phyloP scores from a whole-genome alignment of 2,797 vertebrate genomes.

The Rhyacichthys aspro region DNA sequence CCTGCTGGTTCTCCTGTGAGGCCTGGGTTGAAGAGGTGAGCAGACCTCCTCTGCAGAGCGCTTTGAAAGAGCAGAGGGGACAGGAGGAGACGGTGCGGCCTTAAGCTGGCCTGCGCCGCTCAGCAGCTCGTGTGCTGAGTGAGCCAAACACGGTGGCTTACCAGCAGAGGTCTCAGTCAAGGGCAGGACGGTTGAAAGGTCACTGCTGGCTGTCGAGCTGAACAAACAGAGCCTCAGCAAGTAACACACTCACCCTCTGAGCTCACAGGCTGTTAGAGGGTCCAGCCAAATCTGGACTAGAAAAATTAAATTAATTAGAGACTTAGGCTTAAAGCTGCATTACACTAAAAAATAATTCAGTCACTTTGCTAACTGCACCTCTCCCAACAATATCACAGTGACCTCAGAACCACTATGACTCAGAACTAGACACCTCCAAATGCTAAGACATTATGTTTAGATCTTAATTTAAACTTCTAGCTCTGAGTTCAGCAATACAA shows the following conservation, averaged over 20 bases:
- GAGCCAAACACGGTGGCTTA: conserved; percentile 78
- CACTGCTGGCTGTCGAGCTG: conserved; percentile 61
- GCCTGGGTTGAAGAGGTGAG: conserved; percentile 52
- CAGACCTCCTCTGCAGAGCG: conserved; percentile 54
- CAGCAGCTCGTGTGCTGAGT: conserved; percentile 82
- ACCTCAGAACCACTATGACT: no score
- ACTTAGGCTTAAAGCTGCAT: no score
- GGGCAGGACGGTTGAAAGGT: conserved; percentile 82
- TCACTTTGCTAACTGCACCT: no score
- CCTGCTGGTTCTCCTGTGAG: conserved; percentile 52
- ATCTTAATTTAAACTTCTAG: no score
- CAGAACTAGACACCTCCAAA: no score
- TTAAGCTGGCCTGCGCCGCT: conserved; percentile 79
- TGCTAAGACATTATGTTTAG: no score
- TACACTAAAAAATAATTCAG: no score
- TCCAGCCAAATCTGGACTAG: conserved; percentile 14
- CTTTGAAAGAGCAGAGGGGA: conserved; percentile 62
- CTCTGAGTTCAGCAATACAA: no score
- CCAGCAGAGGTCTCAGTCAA: conserved; percentile 80
- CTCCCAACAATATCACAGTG: no score
- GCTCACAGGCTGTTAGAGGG: conserved; percentile 40
- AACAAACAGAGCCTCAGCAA: conserved; percentile 64
- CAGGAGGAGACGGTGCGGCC: conserved; percentile 62
- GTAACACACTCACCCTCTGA: conserved; percentile 55
- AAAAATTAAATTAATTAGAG: no score